Conservation (phyloP, 2,888 invertebrate species). For the Drosophila cognata region DNA sequence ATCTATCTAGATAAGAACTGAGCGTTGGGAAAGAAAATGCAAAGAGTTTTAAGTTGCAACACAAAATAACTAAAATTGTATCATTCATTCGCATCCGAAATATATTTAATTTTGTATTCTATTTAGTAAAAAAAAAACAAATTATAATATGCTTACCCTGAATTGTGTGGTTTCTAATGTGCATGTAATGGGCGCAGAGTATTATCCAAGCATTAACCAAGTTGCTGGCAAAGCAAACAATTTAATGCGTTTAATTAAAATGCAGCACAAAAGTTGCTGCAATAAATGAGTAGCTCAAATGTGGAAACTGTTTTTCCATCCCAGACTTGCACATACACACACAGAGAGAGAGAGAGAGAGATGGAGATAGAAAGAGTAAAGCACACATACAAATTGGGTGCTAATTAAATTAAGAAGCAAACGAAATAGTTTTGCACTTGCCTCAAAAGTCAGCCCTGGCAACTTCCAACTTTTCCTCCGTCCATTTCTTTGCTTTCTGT, state of each 20-base stretch:
- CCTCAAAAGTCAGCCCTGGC: slow-evolving; percentile 57
- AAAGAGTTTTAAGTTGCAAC: not conserved
- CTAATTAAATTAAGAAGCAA: slow-evolving; percentile 75
- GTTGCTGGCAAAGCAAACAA: slow-evolving; percentile 50
- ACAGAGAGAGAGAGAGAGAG: slow-evolving; percentile 14
- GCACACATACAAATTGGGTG: slow-evolving; percentile 55
- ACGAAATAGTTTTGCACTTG: slow-evolving; percentile 68
- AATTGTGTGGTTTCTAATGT: not conserved
- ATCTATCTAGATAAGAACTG: not conserved
- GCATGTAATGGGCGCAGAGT: not conserved
- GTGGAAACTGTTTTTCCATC: slow-evolving; percentile 58
- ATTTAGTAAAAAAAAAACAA: not conserved
- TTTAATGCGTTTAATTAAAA: slow-evolving; percentile 72
- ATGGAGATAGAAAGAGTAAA: not conserved
- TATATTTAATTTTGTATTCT: not conserved
- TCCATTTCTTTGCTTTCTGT: slow-evolving; percentile 27
- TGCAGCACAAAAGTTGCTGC: slow-evolving; percentile 42
- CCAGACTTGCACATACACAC: slow-evolving; percentile 1
- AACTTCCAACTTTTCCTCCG: slow-evolving; percentile 37
- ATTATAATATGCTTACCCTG: no score
- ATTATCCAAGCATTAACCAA: slow-evolving; percentile 6
- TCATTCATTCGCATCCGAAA: not conserved
- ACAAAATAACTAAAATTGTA: not conserved
- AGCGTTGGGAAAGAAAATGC: not conserved
- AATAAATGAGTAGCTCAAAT: slow-evolving; percentile 42